phyloP scores from a whole-genome alignment of 2,797 vertebrate species.

The Macropus fuliginosus region DNA sequence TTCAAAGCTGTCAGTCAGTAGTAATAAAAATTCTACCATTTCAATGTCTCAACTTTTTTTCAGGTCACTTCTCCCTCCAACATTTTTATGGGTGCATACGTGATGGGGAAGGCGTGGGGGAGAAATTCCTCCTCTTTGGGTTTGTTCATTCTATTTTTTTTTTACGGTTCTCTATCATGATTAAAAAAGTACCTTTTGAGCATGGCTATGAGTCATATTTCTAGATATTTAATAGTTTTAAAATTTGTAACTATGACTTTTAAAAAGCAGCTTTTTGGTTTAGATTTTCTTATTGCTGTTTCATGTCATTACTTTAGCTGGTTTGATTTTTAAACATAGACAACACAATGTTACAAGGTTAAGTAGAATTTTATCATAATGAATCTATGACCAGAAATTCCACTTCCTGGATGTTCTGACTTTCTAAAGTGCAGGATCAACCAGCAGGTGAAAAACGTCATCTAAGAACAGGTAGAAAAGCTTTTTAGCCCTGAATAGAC shows the following conservation, averaged over 20 bases:
- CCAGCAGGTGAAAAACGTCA: neutral
- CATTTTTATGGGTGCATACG: neutral
- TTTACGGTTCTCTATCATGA: neutral
- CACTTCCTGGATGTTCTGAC: neutral
- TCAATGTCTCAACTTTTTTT: neutral
- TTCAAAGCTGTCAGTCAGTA: neutral
- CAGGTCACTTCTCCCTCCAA: neutral
- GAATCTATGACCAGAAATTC: neutral
- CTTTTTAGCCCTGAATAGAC: neutral
- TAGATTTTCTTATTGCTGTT: too few species aligned
- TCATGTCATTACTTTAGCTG: too few species aligned
- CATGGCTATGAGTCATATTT: too few species aligned
- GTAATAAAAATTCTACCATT: neutral
- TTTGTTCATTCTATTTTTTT: neutral
- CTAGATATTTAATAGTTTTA: too few species aligned
- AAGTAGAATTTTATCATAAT: neutral
- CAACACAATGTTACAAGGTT: neutral
- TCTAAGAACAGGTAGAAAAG: neutral
- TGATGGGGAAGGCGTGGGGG: neutral
- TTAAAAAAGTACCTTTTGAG: too few species aligned
- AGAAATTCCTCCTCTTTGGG: neutral
- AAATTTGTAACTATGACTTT: too few species aligned
- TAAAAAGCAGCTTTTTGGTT: too few species aligned
- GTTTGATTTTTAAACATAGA: neutral
- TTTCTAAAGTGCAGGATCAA: neutral